phyloP scores from a whole-genome alignment of 2,113 vertebrate genomes.

The Dasyornis broadbenti region DNA sequence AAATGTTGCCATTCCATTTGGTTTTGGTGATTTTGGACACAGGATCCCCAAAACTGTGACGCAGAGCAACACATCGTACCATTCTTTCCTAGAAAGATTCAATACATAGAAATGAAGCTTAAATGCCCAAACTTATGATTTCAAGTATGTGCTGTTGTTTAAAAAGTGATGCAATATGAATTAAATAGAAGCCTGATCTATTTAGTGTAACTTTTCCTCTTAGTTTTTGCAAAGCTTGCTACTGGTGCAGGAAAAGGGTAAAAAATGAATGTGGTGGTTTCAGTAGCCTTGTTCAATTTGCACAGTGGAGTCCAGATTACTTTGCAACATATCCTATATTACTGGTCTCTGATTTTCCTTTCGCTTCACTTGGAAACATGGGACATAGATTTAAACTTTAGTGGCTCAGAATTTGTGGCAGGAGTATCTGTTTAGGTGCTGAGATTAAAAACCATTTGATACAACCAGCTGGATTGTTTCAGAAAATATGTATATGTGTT shows the following conservation, averaged over 20 bases:
- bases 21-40: neutral
- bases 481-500: neutral
- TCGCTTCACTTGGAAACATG: neutral
- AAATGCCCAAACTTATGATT: neutral
- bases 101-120: neutral
- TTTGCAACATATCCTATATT: neutral
- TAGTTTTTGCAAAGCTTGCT: neutral
- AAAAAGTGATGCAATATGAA: neutral
- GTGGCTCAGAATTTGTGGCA: neutral
- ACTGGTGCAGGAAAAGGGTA: neutral
- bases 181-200: neutral
- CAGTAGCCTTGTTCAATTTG: neutral
- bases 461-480: fast-evolving
- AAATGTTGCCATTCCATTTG: neutral
- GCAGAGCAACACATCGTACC: neutral
- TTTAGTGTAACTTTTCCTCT: neutral
- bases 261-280: neutral
- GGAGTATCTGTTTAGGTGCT: neutral
- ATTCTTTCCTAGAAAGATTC: neutral
- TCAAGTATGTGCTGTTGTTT: neutral
- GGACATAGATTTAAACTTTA: neutral
- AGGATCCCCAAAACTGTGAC: neutral
- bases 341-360: neutral
- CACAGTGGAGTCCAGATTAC: neutral
- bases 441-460: neutral